These are phyloP conservation scores for Lathronympha strigana DNA, from an alignment of 2,888 invertebrate species.

Conservation along the genomic window DNA sequence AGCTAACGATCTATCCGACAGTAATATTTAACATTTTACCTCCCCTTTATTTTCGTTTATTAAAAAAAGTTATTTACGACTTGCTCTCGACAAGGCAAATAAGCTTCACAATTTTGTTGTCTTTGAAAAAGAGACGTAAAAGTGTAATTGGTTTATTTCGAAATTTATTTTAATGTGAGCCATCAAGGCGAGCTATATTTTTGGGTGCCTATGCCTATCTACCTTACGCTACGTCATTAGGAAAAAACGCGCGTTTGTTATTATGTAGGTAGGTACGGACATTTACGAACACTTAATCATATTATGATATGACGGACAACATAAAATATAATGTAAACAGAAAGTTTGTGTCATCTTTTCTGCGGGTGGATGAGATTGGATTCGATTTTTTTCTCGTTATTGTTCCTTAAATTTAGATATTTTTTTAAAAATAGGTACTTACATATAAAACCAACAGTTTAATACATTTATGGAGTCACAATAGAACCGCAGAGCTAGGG, in stretches of 20 bases:
- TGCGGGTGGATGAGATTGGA: no score
- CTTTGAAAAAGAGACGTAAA: slow-evolving; percentile 17
- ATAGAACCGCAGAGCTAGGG: no score
- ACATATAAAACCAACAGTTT: no score
- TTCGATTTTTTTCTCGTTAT: no score
- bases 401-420: no score
- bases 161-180: slow-evolving; percentile 25
- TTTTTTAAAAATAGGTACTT: no score
- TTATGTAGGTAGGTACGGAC: background rate
- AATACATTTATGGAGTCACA: no score
- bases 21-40: slow-evolving; percentile 32
- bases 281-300: background rate
- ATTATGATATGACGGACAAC: no score
- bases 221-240: no score
- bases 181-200: background rate
- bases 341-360: no score
- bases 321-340: no score
- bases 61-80: slow-evolving; percentile 20
- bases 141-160: slow-evolving; percentile 30
- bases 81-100: slow-evolving; percentile 21
- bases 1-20: slow-evolving; percentile 25
- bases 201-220: no score
- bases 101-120: slow-evolving; percentile 7
- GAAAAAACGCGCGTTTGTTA: slow-evolving; percentile 12
- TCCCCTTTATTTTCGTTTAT: slow-evolving; percentile 24